Percentiles rank a stretch among this genome's conserved stretches.
Conservation (phyloP, 1,140 invertebrate species). For the Oryctes rhinoceros region DNA sequence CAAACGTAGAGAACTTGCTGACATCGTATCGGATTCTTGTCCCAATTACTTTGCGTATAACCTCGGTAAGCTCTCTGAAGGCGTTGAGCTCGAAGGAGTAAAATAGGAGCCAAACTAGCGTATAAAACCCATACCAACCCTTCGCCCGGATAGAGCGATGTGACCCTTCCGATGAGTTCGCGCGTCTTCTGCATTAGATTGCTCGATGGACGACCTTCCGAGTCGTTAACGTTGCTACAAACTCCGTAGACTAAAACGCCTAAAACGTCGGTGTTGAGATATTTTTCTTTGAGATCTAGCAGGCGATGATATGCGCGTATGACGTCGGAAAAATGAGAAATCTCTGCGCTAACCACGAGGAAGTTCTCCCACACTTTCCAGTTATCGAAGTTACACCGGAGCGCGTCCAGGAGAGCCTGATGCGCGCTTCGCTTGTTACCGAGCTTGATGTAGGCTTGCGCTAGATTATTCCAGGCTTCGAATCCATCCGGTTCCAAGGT, state of each 20-base stretch:
- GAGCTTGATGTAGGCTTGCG: constrained; percentile 89
- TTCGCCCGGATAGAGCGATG: constrained; percentile 72
- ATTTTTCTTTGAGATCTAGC: constrained; percentile 84
- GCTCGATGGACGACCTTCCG: constrained; percentile 61
- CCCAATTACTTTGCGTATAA: constrained; percentile 70
- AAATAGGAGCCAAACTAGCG: constrained; percentile 72
- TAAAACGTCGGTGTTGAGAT: constrained; percentile 81
- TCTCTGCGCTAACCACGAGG: constrained; percentile 82
- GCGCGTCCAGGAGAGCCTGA: constrained; percentile 84
- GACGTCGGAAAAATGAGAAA: constrained; percentile 78
- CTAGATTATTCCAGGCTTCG: constrained; percentile 98
- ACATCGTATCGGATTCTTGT: constrained; percentile 65
- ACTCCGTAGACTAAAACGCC: constrained; percentile 78
- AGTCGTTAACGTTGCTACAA: constrained; percentile 68
- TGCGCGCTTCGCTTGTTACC: constrained; percentile 88
- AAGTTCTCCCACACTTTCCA: constrained; percentile 98
- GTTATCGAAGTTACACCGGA: constrained; percentile 93
- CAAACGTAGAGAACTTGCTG: constrained; percentile 60
- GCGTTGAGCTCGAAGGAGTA: constrained; percentile 69
- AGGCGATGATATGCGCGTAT: constrained; percentile 85
- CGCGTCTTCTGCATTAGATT: constrained; percentile 71
- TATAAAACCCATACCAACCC: constrained; percentile 82
- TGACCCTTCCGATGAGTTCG: constrained; percentile 84
- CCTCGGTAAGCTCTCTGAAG: constrained; percentile 70
- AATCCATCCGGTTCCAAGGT: constrained; percentile 88